Evolutionary conservation across 2,113 vertebrate species (phyloP).

Genomic region (Oceanites oceanicus): DNA sequence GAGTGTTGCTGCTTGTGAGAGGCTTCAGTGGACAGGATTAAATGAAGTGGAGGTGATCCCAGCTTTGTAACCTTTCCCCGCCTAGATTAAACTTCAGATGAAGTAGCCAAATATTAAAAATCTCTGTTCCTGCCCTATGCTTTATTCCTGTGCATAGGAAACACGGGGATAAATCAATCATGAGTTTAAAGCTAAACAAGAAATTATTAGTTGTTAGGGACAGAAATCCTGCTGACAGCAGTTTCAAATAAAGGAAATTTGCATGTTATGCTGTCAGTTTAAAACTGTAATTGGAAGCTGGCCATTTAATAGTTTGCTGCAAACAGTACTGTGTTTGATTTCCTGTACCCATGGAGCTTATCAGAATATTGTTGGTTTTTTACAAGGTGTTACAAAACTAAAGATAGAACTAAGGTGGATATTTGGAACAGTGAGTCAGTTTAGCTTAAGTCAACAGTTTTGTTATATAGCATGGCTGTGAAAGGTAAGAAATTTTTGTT

Average conservation of each 20-base stretch:
- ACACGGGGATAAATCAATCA: not conserved
- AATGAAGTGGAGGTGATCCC: not conserved
- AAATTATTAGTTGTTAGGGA: not conserved
- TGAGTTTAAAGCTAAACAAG: slow-evolving; percentile 22
- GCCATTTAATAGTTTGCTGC: not conserved
- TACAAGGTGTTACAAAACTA: not conserved
- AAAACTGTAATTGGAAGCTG: not conserved
- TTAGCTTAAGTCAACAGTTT: not conserved
- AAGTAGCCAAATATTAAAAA: not conserved
- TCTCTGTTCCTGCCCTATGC: not conserved
- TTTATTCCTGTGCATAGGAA: not conserved
- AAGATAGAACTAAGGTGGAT: not conserved
- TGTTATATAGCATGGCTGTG: not conserved
- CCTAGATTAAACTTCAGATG: not conserved
- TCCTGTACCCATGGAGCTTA: slow-evolving; percentile 10
- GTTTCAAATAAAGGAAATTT: slow-evolving; percentile 29
- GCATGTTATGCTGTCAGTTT: not conserved
- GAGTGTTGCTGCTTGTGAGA: not conserved
- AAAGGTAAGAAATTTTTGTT: not conserved
- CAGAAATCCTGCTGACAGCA: slow-evolving; percentile 31
- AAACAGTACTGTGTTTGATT: slow-evolving; percentile 35
- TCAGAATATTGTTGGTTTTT: not conserved
- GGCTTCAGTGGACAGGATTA: not conserved
- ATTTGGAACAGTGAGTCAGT: slow-evolving; percentile 4
- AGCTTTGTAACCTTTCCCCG: not conserved